phyloP scores from a whole-genome alignment of 64 coral and sea anemone genomes.

The Astreopora myriophthalma region DNA sequence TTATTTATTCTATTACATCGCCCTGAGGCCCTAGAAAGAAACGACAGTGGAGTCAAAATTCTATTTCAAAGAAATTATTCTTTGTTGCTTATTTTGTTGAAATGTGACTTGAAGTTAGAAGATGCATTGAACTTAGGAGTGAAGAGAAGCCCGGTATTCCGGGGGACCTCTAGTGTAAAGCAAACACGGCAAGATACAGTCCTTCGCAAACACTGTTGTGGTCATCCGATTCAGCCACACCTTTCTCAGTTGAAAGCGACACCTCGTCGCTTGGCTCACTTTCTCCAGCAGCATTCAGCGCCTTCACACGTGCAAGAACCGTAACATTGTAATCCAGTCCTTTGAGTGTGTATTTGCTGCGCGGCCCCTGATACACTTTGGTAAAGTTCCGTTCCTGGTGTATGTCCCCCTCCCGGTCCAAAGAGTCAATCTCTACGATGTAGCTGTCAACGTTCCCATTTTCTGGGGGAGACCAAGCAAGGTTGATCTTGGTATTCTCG shows the following conservation, averaged over 20 bases:
- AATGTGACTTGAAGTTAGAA: no score
- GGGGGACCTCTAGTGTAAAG: no score
- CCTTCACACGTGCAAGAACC: constrained; percentile 74
- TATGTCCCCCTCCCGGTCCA: constrained; percentile 78
- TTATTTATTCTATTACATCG: no score
- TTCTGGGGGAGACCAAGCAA: constrained; percentile 70
- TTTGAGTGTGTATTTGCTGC: constrained; percentile 76
- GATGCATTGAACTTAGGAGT: no score
- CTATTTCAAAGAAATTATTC: no score
- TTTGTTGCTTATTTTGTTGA: no score
- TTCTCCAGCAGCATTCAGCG: constrained; percentile 79
- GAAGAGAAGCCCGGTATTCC: no score
- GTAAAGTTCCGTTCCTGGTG: constrained; percentile 78
- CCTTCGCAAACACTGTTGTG: no score
- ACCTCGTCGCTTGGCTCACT: constrained; percentile 84
- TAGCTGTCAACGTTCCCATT: constrained; percentile 83
- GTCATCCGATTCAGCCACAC: constrained; percentile 16
- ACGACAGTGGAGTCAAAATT: no score
- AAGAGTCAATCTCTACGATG: constrained; percentile 76
- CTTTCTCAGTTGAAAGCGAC: constrained; percentile 82
- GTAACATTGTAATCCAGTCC: constrained; percentile 88
- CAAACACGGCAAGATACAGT: no score
- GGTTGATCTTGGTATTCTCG: constrained; percentile 86
- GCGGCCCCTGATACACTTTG: constrained; percentile 88
- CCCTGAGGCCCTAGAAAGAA: no score